These are phyloP conservation scores for Xiphorhynchus elegans DNA, from an alignment of 2,113 vertebrate species.

Conservation along the genomic window DNA sequence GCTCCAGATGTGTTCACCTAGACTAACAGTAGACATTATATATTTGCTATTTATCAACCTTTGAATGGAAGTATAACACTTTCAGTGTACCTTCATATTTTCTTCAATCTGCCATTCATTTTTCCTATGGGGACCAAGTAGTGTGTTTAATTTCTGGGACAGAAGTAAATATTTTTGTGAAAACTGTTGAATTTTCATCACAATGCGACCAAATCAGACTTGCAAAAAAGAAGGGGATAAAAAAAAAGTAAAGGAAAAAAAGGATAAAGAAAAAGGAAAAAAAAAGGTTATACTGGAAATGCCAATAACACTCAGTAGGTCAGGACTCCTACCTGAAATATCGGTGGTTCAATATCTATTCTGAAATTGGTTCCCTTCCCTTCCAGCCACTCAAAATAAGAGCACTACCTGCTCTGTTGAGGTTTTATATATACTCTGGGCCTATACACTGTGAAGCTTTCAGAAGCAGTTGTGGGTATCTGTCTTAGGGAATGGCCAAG, in stretches of 20 bases:
- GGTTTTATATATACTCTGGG: background rate
- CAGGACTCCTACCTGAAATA: background rate
- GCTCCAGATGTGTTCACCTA: background rate
- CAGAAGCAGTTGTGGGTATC: background rate
- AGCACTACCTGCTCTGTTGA: background rate
- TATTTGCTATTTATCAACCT: background rate
- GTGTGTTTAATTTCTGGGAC: background rate
- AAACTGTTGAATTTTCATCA: background rate
- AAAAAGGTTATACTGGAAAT: background rate
- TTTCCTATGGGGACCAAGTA: background rate
- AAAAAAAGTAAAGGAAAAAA: background rate
- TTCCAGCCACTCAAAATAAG: background rate
- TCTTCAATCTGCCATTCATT: background rate
- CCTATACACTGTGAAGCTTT: background rate
- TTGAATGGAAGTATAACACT: background rate
- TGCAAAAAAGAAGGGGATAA: background rate
- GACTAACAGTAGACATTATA: background rate
- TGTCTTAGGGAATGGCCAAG: background rate
- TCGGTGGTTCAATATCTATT: background rate
- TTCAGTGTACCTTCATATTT: background rate
- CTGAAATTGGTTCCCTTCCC: background rate
- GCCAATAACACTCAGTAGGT: background rate
- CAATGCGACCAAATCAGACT: background rate
- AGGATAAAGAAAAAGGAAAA: accelerated
- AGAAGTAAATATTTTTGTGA: background rate